Evolutionary conservation across 2,113 vertebrate genomes (phyloP).

Genomic region (Strix uralensis): DNA sequence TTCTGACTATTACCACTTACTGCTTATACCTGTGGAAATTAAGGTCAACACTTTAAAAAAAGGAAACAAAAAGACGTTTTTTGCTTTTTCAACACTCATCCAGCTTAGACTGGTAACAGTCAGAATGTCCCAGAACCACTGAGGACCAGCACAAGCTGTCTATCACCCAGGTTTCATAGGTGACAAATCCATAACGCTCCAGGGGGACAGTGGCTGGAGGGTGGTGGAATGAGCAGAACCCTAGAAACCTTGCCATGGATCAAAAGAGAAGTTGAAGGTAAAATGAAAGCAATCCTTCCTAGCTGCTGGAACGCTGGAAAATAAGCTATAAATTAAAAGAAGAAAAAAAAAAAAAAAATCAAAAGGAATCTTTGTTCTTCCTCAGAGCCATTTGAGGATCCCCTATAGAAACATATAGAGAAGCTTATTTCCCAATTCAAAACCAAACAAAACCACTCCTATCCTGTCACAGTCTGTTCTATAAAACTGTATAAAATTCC

Average conservation of each 20-base stretch:
- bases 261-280: background rate
- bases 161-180: background rate
- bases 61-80: accelerated
- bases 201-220: background rate
- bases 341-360: too few species aligned
- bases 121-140: background rate
- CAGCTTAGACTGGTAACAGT: background rate
- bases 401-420: background rate
- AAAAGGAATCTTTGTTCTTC: background rate
- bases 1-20: background rate
- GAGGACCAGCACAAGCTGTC: background rate
- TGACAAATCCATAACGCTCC: background rate
- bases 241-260: background rate
- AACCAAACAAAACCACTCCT: background rate
- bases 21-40: background rate
- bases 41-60: background rate
- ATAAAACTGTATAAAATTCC: background rate
- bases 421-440: background rate
- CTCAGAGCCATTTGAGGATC: background rate
- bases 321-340: background rate
- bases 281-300: background rate
- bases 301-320: background rate
- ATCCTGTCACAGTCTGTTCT: background rate
- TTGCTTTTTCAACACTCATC: background rate
- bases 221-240: background rate